Percentiles rank a stretch among this genome's conserved stretches.
Evolutionary conservation across 2,113 vertebrate species (phyloP).

Genomic region (Cebus imitator): DNA sequence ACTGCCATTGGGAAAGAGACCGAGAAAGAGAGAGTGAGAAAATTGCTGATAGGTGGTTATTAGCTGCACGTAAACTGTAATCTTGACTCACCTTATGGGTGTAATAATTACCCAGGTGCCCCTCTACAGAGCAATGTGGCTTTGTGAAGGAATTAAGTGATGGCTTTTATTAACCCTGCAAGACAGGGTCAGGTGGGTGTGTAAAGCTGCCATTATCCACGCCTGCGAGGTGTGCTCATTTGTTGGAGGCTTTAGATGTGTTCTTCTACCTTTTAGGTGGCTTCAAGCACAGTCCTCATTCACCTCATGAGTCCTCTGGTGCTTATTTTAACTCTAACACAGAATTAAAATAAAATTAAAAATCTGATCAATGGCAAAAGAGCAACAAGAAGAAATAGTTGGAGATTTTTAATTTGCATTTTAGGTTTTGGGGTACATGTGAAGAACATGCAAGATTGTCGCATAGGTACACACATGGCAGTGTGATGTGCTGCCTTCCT

Average conservation of each 20-base stretch:
- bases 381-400: background rate
- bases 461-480: no score
- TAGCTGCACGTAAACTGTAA: constrained; percentile 90
- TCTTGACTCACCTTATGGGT: constrained; percentile 88
- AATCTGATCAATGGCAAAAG: background rate
- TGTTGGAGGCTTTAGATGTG: background rate
- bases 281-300: background rate
- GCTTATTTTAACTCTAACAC: background rate
- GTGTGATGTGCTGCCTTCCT: no score
- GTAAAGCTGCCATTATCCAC: constrained; percentile 89
- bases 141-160: constrained; percentile 87
- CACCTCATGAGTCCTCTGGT: background rate
- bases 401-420: background rate
- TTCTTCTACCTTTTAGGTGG: background rate
- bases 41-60: constrained; percentile 86
- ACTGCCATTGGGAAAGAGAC: constrained; percentile 76
- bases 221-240: constrained; percentile 76
- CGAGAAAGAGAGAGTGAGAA: constrained; percentile 81
- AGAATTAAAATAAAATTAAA: background rate
- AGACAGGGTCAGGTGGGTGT: constrained; percentile 86
- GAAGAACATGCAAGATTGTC: no score
- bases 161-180: constrained; percentile 91
- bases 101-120: constrained; percentile 89
- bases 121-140: constrained; percentile 82
- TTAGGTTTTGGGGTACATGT: no score